Evolutionary conservation across 2,888 invertebrate genomes (phyloP).

Genomic region (Pollenia amentaria): DNA sequence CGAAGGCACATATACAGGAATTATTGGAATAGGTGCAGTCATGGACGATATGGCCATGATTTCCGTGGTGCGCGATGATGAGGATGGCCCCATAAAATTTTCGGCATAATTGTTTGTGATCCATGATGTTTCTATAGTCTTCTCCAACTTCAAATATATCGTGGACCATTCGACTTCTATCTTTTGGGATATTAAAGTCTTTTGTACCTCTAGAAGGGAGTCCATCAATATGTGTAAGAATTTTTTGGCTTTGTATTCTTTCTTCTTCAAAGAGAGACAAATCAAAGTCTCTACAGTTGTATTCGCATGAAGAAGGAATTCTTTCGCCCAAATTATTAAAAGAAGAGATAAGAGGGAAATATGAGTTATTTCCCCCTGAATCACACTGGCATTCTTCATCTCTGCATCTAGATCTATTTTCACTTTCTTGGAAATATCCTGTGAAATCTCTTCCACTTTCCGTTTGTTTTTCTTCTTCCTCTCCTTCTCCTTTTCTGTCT

Average conservation of each 20-base stretch:
- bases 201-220: background rate
- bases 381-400: background rate
- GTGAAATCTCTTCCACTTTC: no score
- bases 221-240: slow-evolving; percentile 14
- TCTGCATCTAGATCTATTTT: slow-evolving; percentile 1
- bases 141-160: no score
- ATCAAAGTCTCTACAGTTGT: slow-evolving; percentile 7
- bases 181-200: background rate
- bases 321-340: slow-evolving; percentile 5
- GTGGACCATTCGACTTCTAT: slow-evolving; percentile 44
- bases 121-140: slow-evolving; percentile 29
- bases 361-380: background rate
- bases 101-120: slow-evolving; percentile 22
- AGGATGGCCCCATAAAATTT: slow-evolving; percentile 24
- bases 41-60: slow-evolving; percentile 24
- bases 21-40: background rate
- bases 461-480: no score
- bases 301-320: background rate
- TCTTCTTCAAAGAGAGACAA: background rate
- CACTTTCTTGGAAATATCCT: background rate
- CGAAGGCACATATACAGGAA: slow-evolving; percentile 21
- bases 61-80: slow-evolving; percentile 39
- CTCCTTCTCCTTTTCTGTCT: background rate
- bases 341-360: background rate
- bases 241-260: slow-evolving; percentile 4